Conservation (phyloP, 2,113 vertebrate genomes). For the Ceuthmochares aereus region DNA sequence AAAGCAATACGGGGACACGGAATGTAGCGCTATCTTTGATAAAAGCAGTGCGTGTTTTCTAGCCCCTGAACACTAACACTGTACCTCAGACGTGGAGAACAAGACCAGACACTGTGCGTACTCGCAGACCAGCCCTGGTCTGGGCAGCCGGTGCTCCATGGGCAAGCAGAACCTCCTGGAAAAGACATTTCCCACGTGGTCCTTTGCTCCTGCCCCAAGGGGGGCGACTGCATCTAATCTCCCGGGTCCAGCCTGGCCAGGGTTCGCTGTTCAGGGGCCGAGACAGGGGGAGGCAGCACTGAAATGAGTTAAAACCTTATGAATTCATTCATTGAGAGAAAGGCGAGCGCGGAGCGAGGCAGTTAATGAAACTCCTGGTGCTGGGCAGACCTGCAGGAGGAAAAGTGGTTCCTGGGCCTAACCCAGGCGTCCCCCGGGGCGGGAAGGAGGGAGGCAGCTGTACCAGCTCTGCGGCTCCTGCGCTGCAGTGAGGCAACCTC, state of each 20-base stretch:
- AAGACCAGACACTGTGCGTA: slow-evolving; percentile 68
- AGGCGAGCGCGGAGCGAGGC: not conserved
- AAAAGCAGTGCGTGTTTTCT: slow-evolving; percentile 83
- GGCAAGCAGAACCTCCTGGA: slow-evolving; percentile 20
- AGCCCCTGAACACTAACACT: slow-evolving; percentile 83
- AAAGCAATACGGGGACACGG: slow-evolving; percentile 82
- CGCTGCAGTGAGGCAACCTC: not conserved
- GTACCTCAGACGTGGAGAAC: slow-evolving; percentile 81
- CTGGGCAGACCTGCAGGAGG: not conserved
- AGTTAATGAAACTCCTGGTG: not conserved
- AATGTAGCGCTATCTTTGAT: slow-evolving; percentile 88
- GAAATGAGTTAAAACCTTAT: not conserved
- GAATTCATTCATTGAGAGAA: not conserved
- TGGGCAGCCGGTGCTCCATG: slow-evolving; percentile 47
- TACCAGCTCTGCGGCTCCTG: not conserved
- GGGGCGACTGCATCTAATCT: not conserved
- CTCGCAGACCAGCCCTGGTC: slow-evolving; percentile 38
- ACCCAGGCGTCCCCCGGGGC: too few relatives aligned
- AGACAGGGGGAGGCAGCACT: not conserved
- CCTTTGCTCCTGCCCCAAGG: not conserved
- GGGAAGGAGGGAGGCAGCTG: not conserved
- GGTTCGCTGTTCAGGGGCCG: slow-evolving; percentile 13
- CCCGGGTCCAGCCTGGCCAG: slow-evolving; percentile 18
- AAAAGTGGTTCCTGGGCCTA: too few relatives aligned
- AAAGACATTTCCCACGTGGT: slow-evolving; percentile 5